A percentile compares a stretch with the other conserved stretches of the same genome.
Conservation (phyloP, 2,797 vertebrate genomes). For the Mallotus villosus region DNA sequence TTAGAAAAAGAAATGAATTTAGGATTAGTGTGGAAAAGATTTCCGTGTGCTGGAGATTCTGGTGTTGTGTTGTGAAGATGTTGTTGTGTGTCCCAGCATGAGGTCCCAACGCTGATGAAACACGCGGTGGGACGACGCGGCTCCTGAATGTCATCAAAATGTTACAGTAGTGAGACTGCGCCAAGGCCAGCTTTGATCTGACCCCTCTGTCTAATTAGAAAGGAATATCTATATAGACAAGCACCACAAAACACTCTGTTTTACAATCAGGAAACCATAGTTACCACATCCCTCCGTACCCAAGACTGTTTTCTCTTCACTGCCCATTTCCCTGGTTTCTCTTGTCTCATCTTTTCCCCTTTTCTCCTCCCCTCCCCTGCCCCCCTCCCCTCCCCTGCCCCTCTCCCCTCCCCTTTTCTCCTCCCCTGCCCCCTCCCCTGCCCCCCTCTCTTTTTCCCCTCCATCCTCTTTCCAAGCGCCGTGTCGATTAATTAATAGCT, state of each 20-base stretch:
- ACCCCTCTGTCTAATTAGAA: slow-evolving; percentile 4
- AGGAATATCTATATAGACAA: not conserved
- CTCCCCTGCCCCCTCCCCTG: no score
- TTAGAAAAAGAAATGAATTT: slow-evolving; percentile 39
- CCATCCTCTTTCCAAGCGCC: slow-evolving; percentile 56
- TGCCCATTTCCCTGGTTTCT: not conserved
- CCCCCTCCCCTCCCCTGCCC: slow-evolving; percentile 2
- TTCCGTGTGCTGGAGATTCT: not conserved
- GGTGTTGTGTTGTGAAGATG: not conserved
- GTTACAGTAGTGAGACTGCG: not conserved
- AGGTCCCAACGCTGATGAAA: not conserved
- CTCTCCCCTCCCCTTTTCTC: slow-evolving; percentile 15
- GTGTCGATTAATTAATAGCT: slow-evolving; percentile 80
- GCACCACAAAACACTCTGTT: not conserved
- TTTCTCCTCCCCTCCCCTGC: not conserved
- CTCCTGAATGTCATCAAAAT: not conserved
- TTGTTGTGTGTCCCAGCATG: not conserved
- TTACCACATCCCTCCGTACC: not conserved
- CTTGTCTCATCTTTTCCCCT: not conserved
- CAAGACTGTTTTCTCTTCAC: not conserved
- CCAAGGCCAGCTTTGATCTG: not conserved
- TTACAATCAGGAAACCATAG: not conserved
- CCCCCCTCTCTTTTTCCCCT: slow-evolving; percentile 21
- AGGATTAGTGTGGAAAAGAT: slow-evolving; percentile 18
- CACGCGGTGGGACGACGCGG: not conserved